These are phyloP conservation scores for Temnothorax ravouxi DNA, from an alignment of 2,888 invertebrate genomes.

Conservation along the genomic window DNA sequence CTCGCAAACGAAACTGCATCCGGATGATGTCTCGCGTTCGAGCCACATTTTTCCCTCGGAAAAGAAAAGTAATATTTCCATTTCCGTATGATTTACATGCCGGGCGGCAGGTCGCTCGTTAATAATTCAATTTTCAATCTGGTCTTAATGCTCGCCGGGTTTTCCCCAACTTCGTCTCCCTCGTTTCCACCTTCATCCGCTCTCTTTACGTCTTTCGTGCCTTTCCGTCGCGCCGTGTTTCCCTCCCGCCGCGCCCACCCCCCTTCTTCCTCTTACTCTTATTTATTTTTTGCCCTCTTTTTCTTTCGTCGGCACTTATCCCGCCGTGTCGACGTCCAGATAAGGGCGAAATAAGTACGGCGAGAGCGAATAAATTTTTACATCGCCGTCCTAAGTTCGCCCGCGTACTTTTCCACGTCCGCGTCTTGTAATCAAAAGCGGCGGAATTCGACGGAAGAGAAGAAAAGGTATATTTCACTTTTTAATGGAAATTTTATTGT, in stretches of 20 bases:
- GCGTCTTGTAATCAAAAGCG: conserved; percentile 43
- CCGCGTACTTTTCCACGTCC: conserved; percentile 35
- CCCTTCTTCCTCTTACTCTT: conserved; percentile 7
- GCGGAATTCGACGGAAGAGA: conserved; percentile 17
- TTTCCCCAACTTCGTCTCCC: conserved; percentile 42
- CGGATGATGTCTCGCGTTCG: conserved; percentile 47
- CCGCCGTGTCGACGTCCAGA: conserved; percentile 49
- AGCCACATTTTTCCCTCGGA: conserved; percentile 54
- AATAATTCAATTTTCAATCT: conserved; percentile 83
- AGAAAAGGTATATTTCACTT: conserved; percentile 1
- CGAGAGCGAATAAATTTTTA: conserved; percentile 53
- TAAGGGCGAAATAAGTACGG: conserved; percentile 51
- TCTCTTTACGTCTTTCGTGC: conserved; percentile 38
- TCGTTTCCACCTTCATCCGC: conserved; percentile 18
- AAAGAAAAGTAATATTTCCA: conserved; percentile 78
- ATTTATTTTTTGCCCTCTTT: conserved; percentile 18
- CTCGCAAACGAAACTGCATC: conserved; percentile 54
- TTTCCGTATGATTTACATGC: conserved; percentile 81
- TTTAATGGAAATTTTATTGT: conserved; percentile 44
- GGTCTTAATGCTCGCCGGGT: conserved; percentile 73
- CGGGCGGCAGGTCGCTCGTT: conserved; percentile 75
- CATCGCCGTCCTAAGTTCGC: conserved; percentile 24
- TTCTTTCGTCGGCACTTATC: conserved; percentile 46
- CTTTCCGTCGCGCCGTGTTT: conserved; percentile 30
- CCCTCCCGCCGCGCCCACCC: neutral